Evolutionary conservation across 2,113 vertebrate species (phyloP), one percentile per base, ranked within the genome.

Genomic region (Picathartes gymnocephalus): DNA sequence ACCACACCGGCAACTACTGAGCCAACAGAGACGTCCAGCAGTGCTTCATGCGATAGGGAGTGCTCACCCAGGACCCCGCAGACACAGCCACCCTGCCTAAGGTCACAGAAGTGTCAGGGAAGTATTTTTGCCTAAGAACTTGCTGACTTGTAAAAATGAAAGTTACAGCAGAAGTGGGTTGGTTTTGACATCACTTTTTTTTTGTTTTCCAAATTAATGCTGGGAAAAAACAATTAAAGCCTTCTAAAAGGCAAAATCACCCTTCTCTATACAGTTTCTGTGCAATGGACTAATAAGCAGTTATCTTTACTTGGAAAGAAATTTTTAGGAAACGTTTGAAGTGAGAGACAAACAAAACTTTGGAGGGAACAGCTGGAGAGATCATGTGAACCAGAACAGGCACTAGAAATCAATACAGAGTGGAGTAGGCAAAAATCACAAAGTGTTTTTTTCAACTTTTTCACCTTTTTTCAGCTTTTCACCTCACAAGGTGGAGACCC

Each of bases 41-140:
- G 6, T 2, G 8, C 62, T 58, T 23, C 6, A 5, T 1, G 1
- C 1, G 0, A 10, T 2, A 10, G 35, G 2, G 24, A 53, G 14
- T 1, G 33, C 40, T 87, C 4, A 0, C 15, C 54, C 50, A 54
- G n/a, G 24, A 30, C 27, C 33, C 40, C 0, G 7, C 66, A 58
- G 44, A 40, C 4, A n/a, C 11, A 70, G 37, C 7, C 79, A 50
- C 6, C 1, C 12, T 39, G 58, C 48, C 42, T 42, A 27, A 25
- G 54, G 58, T 73, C 68, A 88, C 42, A 24, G 5, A 73, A 65
- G 9, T 28, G 30, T 28, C 20, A 3, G 19, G n/a, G 22, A 86
- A 88, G 37, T 51, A 35, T 25, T 86, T 92, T 83, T 69, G 22
- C 22, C 28, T 19, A 35, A 86, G 62, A 71, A 71, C 13, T 80